Percentiles rank a stretch among this genome's conserved stretches.
phyloP scores from a whole-genome alignment of 2,113 vertebrate species.

The Clarias batrachus region DNA sequence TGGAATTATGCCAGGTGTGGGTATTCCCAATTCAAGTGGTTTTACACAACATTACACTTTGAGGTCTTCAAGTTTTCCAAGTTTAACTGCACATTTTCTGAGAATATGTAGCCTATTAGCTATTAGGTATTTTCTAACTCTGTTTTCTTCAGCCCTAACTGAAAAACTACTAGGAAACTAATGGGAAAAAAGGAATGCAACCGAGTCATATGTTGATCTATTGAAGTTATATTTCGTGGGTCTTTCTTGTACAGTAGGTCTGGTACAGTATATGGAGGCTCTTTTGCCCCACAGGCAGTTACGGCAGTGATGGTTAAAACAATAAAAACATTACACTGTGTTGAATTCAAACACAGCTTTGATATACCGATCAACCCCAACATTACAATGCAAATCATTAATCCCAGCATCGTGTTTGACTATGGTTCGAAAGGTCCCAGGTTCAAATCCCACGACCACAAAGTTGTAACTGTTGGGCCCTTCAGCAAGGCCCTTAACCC shows the following conservation, averaged over 20 bases:
- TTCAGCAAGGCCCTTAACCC: too few species aligned
- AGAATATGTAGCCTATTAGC: neutral
- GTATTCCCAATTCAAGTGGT: neutral
- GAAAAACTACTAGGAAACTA: neutral
- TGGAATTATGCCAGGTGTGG: neutral
- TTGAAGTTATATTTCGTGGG: neutral
- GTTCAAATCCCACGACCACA: too few species aligned
- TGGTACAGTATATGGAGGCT: neutral
- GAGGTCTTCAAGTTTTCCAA: neutral
- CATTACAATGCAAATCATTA: too few species aligned
- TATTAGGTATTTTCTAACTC: neutral
- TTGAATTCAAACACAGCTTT: neutral
- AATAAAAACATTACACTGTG: neutral
- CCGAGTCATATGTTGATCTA: neutral
- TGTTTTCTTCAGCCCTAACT: neutral
- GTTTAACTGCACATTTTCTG: neutral
- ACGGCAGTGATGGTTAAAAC: neutral
- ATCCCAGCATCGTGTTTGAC: too few species aligned
- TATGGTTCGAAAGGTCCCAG: too few species aligned
- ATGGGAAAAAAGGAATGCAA: neutral
- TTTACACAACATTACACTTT: neutral
- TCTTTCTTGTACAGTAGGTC: neutral
- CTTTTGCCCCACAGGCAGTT: neutral
- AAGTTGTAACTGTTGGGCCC: too few species aligned
- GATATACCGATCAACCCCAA: too few species aligned